Evolutionary conservation across 2,888 invertebrate genomes (phyloP).

Genomic region (Pandemis heparana): DNA sequence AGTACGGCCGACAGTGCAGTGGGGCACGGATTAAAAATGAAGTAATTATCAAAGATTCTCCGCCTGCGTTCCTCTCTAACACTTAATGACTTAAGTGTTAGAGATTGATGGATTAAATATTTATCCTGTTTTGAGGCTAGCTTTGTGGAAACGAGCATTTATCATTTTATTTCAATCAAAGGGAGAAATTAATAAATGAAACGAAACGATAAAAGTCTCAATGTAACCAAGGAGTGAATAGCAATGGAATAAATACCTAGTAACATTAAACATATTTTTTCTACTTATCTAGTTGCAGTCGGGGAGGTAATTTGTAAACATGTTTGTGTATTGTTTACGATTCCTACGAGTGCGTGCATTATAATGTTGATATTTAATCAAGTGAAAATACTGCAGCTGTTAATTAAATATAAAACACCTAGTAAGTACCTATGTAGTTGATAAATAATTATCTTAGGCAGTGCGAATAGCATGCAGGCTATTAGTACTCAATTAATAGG

Average conservation of each 20-base stretch:
- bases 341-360: not conserved
- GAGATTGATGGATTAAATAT: not conserved
- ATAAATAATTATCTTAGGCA: not conserved
- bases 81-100: no score
- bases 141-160: not conserved
- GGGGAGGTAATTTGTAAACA: slow-evolving; percentile 12
- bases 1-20: slow-evolving; percentile 32
- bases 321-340: not conserved
- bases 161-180: not conserved
- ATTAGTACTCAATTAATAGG: no score
- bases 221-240: not conserved
- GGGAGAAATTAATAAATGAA: not conserved
- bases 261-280: not conserved
- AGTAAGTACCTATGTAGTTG: not conserved
- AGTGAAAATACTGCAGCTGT: not conserved
- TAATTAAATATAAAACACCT: not conserved
- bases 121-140: not conserved
- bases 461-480: not conserved
- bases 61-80: not conserved
- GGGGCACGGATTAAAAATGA: slow-evolving; percentile 44
- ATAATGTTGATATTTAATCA: not conserved
- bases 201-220: not conserved
- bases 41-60: slow-evolving; percentile 2
- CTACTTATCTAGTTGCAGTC: slow-evolving; percentile 1
- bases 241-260: not conserved